Base-by-base conservation (phyloP, 2,888 invertebrate species). In the Eubasilissa splendida region DNA sequence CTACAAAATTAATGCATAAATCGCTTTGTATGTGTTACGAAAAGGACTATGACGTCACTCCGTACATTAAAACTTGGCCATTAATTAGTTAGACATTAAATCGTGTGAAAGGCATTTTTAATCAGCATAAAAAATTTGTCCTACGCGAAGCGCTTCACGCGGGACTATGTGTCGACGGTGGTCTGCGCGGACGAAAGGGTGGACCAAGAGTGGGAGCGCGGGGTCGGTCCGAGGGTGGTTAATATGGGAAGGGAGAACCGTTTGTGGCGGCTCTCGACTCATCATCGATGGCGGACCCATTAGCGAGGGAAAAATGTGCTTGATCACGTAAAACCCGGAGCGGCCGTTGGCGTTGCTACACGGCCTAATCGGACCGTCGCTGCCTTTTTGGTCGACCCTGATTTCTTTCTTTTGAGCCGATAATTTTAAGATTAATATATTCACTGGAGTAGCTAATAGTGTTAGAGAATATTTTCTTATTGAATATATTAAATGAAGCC, bases 301-400 rank as follows among this genome's bases (percentile, higher is more conserved):
- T 82, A 82, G 82, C 59, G 76, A 58, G 63, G 50, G 74, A 77
- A 82, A 81, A 82, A 82, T 82, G 82, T 80, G 82, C 82, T 82
- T 80, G 82, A 82, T 82, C 82, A 82, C 82, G 79, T 82, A 80
- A 77, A 82, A 66, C 77, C 53, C 50, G 52, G 70, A 79, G 81
- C 70, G 70, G 70, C 53, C 31, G 10, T 10, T 22, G 54, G 53
- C 70, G 33, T 22, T 70, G 42, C 5, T 42, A 22, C 14, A 14
- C 42, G 42, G 42, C 42, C 42, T 42, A 42, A 42, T 42, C 42
- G 4, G 42, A 7, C 42, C 42, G 7, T 42, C 42, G 42, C 42
- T 42, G 42, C 42, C 42, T 42, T 42, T 42, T 42, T 42, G 42
- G 42, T 42, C 42, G 42, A 42, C 42, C 42, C 42, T 42, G 42